A percentile compares a stretch with the other conserved stretches of the same genome.
These are phyloP conservation scores for Chrysolina americana DNA, from an alignment of 2,888 invertebrate genomes.

Conservation along the genomic window DNA sequence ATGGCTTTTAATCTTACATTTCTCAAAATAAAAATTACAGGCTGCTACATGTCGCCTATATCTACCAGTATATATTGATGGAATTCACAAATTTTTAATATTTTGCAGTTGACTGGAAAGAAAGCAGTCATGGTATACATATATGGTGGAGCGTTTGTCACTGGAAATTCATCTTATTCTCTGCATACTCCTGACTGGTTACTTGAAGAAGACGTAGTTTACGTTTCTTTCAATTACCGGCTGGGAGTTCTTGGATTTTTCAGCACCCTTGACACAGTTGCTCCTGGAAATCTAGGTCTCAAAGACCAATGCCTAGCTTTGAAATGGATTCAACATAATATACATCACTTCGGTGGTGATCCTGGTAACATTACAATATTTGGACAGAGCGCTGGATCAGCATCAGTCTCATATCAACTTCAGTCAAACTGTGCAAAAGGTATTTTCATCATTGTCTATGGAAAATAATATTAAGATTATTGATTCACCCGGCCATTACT, in stretches of 20 bases:
- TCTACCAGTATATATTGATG: too few species aligned
- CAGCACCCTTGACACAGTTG: slow-evolving; percentile 52
- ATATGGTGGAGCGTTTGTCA: slow-evolving; percentile 54
- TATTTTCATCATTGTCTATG: slow-evolving; percentile 12
- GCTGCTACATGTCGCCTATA: too few species aligned
- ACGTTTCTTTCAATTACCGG: slow-evolving; percentile 55
- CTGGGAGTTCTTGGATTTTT: slow-evolving; percentile 53
- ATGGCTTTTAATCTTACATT: too few species aligned
- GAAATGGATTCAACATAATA: slow-evolving; percentile 54
- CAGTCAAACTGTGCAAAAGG: slow-evolving; percentile 52
- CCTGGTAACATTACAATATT: slow-evolving; percentile 54
- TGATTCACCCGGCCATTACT: too few species aligned
- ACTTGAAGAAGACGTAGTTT: slow-evolving; percentile 51
- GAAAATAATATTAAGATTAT: neutral
- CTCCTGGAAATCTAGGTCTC: slow-evolving; percentile 55
- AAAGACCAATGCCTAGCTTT: slow-evolving; percentile 57
- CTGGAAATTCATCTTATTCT: slow-evolving; percentile 48
- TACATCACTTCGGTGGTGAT: slow-evolving; percentile 54
- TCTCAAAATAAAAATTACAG: too few species aligned
- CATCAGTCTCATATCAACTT: slow-evolving; percentile 53
- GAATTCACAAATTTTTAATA: neutral
- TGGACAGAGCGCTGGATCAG: slow-evolving; percentile 57
- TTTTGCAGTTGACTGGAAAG: slow-evolving; percentile 34
- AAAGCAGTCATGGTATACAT: slow-evolving; percentile 55
- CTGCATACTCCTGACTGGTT: slow-evolving; percentile 51